A percentile compares a stretch with the other conserved stretches of the same genome.
Evolutionary conservation across 2,113 vertebrate genomes (phyloP).

Genomic region (Mellivora capensis): DNA sequence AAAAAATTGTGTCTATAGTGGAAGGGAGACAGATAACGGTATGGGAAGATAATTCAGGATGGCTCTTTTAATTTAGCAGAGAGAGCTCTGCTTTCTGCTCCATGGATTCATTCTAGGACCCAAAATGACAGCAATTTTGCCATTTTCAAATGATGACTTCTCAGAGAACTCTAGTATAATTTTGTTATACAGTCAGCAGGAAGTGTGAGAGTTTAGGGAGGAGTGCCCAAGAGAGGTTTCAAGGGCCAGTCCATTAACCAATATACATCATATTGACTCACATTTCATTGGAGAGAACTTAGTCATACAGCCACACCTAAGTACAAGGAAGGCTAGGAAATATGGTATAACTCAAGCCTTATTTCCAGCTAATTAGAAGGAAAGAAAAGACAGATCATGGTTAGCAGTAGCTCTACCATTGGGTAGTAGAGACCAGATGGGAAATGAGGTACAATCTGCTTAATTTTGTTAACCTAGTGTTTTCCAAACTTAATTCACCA

Average conservation of each 20-base stretch:
- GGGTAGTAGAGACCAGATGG: neutral
- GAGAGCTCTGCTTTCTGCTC: neutral
- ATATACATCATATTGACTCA: neutral
- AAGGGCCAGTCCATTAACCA: neutral
- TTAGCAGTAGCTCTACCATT: neutral
- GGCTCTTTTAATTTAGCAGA: neutral
- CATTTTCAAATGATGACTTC: neutral
- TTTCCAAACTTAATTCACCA: neutral
- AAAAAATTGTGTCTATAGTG: fast-evolving
- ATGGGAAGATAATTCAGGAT: neutral
- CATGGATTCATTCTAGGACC: neutral
- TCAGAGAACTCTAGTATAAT: neutral
- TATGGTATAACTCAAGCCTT: too few species aligned
- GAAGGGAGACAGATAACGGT: fast-evolving
- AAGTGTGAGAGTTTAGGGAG: neutral
- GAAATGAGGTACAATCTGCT: neutral
- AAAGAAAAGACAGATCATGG: neutral
- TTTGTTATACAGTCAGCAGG: neutral
- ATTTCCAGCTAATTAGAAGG: neutral
- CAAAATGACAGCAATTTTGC: neutral
- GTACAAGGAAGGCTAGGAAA: neutral
- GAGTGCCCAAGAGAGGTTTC: neutral
- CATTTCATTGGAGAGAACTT: neutral
- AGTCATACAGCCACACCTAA: neutral
- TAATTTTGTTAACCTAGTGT: neutral